Evolutionary conservation across 2,888 invertebrate genomes (phyloP).

Genomic region (Mechanitis messenoides): DNA sequence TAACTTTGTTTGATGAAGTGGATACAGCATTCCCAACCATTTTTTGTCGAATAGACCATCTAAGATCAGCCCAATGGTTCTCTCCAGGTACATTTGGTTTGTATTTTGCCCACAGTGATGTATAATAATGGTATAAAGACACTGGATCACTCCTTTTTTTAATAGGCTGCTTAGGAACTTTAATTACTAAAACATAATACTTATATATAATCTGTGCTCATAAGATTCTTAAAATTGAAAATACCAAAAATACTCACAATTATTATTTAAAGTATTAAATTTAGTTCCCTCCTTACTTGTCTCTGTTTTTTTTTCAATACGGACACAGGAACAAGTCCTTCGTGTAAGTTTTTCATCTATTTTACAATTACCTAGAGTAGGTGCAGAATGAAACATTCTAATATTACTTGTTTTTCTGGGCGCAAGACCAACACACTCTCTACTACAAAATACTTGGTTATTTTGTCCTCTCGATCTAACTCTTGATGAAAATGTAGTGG

Average conservation of each 20-base stretch:
- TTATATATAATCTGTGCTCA: constrained; percentile 3
- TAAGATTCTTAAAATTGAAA: neutral
- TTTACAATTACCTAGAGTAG: constrained; percentile 43
- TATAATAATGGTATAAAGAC: constrained; percentile 85
- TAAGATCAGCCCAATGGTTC: constrained; percentile 78
- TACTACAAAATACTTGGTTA: constrained; percentile 41
- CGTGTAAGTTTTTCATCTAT: constrained; percentile 42
- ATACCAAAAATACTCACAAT: constrained; percentile 48
- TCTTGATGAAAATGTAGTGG: constrained; percentile 68
- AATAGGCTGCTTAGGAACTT: constrained; percentile 66
- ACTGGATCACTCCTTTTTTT: constrained; percentile 83
- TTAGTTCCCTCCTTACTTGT: constrained; percentile 38
- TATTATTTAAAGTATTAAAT: constrained; percentile 40
- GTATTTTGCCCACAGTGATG: constrained; percentile 83
- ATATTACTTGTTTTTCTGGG: constrained; percentile 32
- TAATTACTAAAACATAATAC: constrained; percentile 73
- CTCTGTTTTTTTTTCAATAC: constrained; percentile 51
- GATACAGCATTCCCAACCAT: constrained; percentile 71
- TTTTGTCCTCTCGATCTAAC: constrained; percentile 49
- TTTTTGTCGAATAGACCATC: constrained; percentile 83
- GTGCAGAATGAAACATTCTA: constrained; percentile 54
- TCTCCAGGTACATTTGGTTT: constrained; percentile 84
- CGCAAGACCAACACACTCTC: constrained; percentile 43
- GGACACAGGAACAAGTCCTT: constrained; percentile 60
- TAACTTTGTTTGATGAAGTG: constrained; percentile 41